Conservation (phyloP, 2,113 vertebrate species). For the Sebastes schlegelii region DNA sequence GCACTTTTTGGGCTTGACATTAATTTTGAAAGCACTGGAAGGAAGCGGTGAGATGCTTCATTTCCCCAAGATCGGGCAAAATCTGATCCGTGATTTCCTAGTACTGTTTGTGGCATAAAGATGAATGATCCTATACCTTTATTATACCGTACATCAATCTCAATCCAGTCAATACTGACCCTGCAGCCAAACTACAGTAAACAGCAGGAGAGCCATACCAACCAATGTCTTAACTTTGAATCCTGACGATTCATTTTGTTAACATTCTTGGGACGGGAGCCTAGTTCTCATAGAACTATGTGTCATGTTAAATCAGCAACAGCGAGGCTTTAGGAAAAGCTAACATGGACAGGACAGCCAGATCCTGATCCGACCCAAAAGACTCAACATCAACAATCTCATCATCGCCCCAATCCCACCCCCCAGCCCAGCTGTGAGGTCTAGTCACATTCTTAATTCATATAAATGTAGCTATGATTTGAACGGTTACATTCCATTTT, state of each 20-base stretch:
- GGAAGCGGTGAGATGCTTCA: neutral
- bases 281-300: neutral
- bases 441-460: slow-evolving; percentile 1
- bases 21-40: neutral
- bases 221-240: neutral
- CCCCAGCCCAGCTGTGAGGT: neutral
- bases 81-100: neutral
- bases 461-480: neutral
- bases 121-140: neutral
- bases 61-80: neutral
- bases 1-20: neutral
- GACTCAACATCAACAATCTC: slow-evolving; percentile 43
- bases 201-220: no score
- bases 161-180: neutral
- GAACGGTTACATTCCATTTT: neutral
- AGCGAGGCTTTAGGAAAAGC: neutral
- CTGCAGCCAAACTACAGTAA: neutral
- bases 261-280: neutral
- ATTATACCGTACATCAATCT: neutral
- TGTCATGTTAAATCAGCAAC: slow-evolving; percentile 2
- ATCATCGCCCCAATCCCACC: neutral
- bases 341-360: slow-evolving; percentile 23
- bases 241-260: neutral
- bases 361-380: slow-evolving; percentile 3
- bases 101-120: neutral